phyloP scores from a whole-genome alignment of 2,113 vertebrate genomes.

The Cryptomyrus ogoouensis region DNA sequence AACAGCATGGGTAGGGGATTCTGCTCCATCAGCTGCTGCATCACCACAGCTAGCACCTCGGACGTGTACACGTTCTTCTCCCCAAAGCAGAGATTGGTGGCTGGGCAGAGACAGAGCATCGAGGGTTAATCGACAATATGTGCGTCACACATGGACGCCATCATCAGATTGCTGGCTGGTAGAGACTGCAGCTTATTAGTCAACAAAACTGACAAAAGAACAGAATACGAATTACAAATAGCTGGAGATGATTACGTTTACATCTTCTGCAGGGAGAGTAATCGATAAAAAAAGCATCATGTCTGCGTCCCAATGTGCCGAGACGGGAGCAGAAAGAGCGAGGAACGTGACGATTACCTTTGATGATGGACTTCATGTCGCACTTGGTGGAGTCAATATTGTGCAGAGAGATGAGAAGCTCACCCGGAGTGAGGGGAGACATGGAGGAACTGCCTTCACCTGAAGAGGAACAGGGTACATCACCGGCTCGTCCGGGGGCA shows the following conservation, averaged over 20 bases:
- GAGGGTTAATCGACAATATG: background rate
- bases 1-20: constrained; percentile 86
- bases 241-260: background rate
- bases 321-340: too few species aligned
- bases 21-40: constrained; percentile 97
- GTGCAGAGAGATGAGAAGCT: constrained; percentile 85
- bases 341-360: constrained; percentile 60
- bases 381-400: constrained; percentile 88
- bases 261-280: background rate
- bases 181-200: background rate
- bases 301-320: background rate
- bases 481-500: background rate
- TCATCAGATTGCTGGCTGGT: background rate
- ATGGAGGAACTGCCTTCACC: constrained; percentile 80
- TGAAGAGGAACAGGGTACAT: constrained; percentile 33
- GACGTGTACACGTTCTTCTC: constrained; percentile 90
- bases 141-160: background rate
- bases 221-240: background rate
- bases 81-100: constrained; percentile 89
- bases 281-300: background rate
- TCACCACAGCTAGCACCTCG: constrained; percentile 89
- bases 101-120: constrained; percentile 41
- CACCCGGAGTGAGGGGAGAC: constrained; percentile 84
- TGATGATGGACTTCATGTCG: constrained; percentile 96
- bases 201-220: background rate